Evolutionary conservation across 2,888 invertebrate species (phyloP).

Genomic region (Himalopsyche tibetana): DNA sequence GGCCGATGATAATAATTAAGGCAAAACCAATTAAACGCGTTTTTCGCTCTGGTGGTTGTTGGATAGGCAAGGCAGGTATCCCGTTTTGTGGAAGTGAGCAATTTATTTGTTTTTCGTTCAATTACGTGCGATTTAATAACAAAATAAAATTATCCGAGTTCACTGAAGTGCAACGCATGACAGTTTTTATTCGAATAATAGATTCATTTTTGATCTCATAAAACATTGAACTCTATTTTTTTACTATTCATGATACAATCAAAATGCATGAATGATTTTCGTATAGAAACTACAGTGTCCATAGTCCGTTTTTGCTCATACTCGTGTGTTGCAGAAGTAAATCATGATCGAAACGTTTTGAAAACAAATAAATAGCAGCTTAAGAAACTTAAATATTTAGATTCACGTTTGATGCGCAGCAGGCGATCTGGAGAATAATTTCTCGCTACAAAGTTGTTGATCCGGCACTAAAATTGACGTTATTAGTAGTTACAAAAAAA

Average conservation of each 20-base stretch:
- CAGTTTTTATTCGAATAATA: not conserved
- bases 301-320: not conserved
- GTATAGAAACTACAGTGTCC: not conserved
- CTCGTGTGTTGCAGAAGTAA: not conserved
- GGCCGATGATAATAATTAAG: not conserved
- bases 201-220: not conserved
- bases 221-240: slow-evolving; percentile 37
- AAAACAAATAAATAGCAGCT: not conserved
- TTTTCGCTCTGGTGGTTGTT: not conserved
- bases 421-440: too few relatives aligned
- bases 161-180: slow-evolving; percentile 19
- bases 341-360: not conserved
- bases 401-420: too few relatives aligned
- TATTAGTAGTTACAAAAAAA: too few relatives aligned
- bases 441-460: too few relatives aligned
- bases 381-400: too few relatives aligned
- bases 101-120: slow-evolving; percentile 22
- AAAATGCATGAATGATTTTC: slow-evolving; percentile 22
- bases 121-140: slow-evolving; percentile 14
- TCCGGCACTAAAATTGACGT: too few relatives aligned
- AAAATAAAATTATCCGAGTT: not conserved
- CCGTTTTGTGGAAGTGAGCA: slow-evolving; percentile 22
- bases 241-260: not conserved
- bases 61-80: not conserved
- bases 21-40: not conserved